These are phyloP conservation scores for Melanostigma gelatinosum DNA, from an alignment of 2,113 vertebrate genomes.

Conservation along the genomic window DNA sequence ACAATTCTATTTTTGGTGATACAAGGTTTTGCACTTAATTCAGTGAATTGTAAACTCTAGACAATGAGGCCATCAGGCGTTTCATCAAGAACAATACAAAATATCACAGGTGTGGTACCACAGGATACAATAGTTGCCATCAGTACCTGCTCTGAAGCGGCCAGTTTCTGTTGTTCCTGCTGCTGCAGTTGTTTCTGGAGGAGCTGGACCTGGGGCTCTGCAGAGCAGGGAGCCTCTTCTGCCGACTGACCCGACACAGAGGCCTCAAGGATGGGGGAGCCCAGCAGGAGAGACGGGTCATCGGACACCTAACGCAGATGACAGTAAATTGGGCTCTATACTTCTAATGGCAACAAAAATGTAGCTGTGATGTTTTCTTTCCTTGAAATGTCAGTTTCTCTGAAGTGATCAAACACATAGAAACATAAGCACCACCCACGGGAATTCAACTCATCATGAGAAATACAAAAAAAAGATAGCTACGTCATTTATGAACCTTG, in stretches of 20 bases:
- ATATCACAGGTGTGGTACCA: background rate
- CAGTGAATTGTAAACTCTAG: background rate
- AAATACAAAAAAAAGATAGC: background rate
- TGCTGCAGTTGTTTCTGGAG: conserved; percentile 95
- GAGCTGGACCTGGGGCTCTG: conserved; percentile 91
- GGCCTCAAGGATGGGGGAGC: conserved; percentile 83
- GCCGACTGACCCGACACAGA: conserved; percentile 76
- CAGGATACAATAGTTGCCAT: too few species aligned
- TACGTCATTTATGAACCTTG: background rate
- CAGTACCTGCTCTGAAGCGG: conserved; percentile 91
- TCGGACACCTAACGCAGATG: conserved; percentile 74
- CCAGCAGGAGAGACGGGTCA: conserved; percentile 79
- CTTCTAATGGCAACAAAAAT: background rate
- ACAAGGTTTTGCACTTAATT: background rate
- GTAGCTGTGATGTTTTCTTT: background rate
- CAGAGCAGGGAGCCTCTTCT: conserved; percentile 82
- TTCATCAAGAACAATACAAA: background rate
- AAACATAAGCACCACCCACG: background rate
- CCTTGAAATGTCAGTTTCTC: background rate
- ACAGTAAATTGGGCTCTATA: background rate
- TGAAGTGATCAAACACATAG: background rate
- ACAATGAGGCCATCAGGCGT: background rate
- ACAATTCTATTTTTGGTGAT: background rate
- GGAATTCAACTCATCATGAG: background rate
- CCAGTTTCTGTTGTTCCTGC: conserved; percentile 93